Base-by-base conservation (phyloP, 2,113 vertebrate genomes). In the Antennarius striatus region DNA sequence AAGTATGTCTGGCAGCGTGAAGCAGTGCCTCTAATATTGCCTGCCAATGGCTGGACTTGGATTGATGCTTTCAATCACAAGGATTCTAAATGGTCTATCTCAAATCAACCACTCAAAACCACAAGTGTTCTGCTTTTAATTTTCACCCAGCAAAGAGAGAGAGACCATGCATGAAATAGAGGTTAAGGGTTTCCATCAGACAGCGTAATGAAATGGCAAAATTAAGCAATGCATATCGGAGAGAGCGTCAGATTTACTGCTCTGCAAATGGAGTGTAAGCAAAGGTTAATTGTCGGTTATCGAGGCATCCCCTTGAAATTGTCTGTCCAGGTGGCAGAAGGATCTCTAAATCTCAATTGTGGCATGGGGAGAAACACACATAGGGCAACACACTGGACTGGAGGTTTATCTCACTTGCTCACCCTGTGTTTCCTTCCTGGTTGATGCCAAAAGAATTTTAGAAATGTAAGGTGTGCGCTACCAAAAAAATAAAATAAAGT, bases 61-160 rank as follows among this genome's bases (percentile, higher is more conserved):
- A 69, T 32, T 63, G 70, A 28, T 46, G 22, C 48, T 68, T 75
- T 58, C 51, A 78, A 59, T 48, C 5, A 56, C 55, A 60, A 73
- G 39, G 65, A 77, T 56, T 30, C 42, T 62, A 81, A 79, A 84
- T 87, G 71, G 83, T 75, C 9, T 43, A 43, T 43, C 10, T 43
- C 42, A 8, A 43, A 40, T 40, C 10, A 43, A 11, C 42, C 66
- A 60, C 80, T 77, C 56, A 13, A 66, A 79, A 76, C 85, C 52
- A 32, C 62, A 68, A 81, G 56, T 72, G 69, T 79, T 81, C 77
- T 83, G 68, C 68, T 69, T 54, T 57, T 75, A 36, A 48, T 64
- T 77, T 81, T 68, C 75, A 83, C 83, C 81, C 80, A 85, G 86
- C 84, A 91, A 88, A 84, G 70, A 56, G 62, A 79, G 13, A 79